Evolutionary conservation across 2,113 vertebrate genomes (phyloP), one percentile per base, ranked within the genome.

Genomic region (Pachypanchax playfairii): DNA sequence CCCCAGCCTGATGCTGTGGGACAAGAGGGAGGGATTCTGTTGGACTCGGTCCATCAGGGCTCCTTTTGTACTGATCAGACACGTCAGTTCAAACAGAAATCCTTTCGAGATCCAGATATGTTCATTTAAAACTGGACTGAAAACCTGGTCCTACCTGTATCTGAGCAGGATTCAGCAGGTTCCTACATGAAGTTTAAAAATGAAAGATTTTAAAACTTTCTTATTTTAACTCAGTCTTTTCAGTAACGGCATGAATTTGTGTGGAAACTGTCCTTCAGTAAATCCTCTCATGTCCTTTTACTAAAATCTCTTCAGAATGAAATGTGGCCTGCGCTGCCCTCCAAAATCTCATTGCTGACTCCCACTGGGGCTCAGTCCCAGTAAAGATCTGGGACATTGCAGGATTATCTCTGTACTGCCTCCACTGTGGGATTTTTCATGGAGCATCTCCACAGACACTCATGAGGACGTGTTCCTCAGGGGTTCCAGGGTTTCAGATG

Each of bases 361-460:
- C 74, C 79, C 78, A 79, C n/a, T 47, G 79, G 75, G 74, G 64
- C 65, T 73, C 64, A 39, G 51, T 80, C 82, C 73, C 65, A 75
- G 65, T 64, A 70, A 76, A 79, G 77, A 87, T 85, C 82, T 87
- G 84, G 85, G 82, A 86, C 85, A 84, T 33, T 66, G 73, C 54
- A 63, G 85, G 85, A 89, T 89, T 87, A 86, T 77, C 73, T 80
- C 52, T 51, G 46, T 51, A 44, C 66, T 80, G 80, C 61, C 46
- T 82, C 65, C 66, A 42, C 73, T 62, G 47, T 68, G 51, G 62
- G 57, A 65, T 63, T 65, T 75, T 42, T 57, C 39, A 58, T 61
- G 63, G 33, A 69, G 41, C 51, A 78, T 56, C 13, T 1, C n/a
- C 25, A 56, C 68, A 51, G 75, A 55, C 17, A 29, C 58, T 20